phyloP scores from a whole-genome alignment of 2,113 vertebrate genomes.

The Struthidea cinerea region DNA sequence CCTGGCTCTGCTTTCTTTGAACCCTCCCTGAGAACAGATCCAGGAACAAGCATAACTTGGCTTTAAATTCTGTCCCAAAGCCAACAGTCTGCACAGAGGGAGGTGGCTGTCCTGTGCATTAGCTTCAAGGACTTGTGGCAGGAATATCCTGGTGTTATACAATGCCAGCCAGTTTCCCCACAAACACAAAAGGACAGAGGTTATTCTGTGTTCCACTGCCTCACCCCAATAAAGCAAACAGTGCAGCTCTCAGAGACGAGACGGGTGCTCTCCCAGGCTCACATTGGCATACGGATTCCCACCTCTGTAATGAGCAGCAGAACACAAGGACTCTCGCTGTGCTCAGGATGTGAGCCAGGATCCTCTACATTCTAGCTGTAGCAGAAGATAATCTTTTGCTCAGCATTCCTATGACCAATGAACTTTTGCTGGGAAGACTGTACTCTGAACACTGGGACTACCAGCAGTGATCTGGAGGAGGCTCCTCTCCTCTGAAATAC shows the following conservation, averaged over 20 bases:
- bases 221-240: slow-evolving; percentile 6
- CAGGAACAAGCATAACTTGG: not conserved
- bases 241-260: not conserved
- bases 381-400: not conserved
- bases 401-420: not conserved
- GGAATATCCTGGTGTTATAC: not conserved
- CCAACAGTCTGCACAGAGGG: not conserved
- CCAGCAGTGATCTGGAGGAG: not conserved
- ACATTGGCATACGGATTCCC: not conserved
- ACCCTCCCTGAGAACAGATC: not conserved
- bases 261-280: not conserved
- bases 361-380: not conserved
- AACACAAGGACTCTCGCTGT: not conserved
- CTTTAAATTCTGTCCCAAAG: not conserved
- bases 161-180: not conserved
- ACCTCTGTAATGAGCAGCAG: not conserved
- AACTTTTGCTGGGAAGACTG: not conserved
- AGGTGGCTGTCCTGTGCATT: not conserved
- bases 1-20: not conserved
- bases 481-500: not conserved
- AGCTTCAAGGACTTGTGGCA: not conserved
- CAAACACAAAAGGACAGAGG: not conserved
- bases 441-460: not conserved
- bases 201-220: not conserved
- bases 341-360: not conserved